Conservation (phyloP, 2,113 vertebrate genomes). For the Pogonocichla stellata region DNA sequence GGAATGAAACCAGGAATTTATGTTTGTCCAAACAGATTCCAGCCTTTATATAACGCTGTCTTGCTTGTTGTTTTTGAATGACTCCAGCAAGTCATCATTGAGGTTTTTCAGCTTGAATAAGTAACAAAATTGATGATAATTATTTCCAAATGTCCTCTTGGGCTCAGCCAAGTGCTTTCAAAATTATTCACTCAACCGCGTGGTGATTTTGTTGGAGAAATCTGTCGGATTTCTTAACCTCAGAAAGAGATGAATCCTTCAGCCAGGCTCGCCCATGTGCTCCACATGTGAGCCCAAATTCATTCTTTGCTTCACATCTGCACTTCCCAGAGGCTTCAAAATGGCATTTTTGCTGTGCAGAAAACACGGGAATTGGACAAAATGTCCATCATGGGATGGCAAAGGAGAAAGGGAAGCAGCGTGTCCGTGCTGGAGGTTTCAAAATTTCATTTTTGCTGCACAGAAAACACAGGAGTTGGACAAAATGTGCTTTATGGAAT, state of each 20-base stretch:
- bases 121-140: slow-evolving; percentile 52
- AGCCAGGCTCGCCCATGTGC: not conserved
- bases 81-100: slow-evolving; percentile 34
- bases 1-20: not conserved
- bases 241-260: not conserved
- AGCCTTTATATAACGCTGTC: not conserved
- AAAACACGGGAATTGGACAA: not conserved
- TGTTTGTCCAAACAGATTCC: slow-evolving; percentile 1
- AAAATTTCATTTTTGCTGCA: not conserved
- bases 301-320: not conserved
- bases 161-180: slow-evolving; percentile 51
- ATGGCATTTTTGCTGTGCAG: not conserved
- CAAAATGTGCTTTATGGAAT: not conserved
- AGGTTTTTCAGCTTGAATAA: slow-evolving; percentile 61
- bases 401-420: not conserved
- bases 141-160: slow-evolving; percentile 57
- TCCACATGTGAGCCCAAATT: not conserved
- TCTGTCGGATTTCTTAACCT: slow-evolving; percentile 19
- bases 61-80: slow-evolving; percentile 28
- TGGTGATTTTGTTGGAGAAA: slow-evolving; percentile 46
- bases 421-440: not conserved
- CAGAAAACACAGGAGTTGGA: not conserved
- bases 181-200: slow-evolving; percentile 18
- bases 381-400: not conserved
- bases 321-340: not conserved